Conservation (phyloP, 2,888 invertebrate species). For the Drosophila mulleri region DNA sequence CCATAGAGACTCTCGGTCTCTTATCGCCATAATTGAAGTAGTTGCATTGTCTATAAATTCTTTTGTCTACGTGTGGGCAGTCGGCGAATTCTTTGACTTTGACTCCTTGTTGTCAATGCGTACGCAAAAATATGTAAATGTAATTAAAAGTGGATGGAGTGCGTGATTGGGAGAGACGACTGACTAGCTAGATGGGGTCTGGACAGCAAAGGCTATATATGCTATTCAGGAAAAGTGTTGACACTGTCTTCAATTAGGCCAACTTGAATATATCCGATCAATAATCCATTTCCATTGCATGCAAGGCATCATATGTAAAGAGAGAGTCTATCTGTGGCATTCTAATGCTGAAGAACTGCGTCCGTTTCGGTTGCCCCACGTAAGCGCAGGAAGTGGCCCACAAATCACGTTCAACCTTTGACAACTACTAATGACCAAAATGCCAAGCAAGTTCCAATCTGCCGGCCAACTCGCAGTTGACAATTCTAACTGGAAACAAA, state of each 20-base stretch:
- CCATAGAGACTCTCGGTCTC: conserved; percentile 21
- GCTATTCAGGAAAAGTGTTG: too few species aligned
- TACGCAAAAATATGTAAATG: conserved; percentile 73
- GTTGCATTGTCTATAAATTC: conserved; percentile 80
- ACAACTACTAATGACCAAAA: conserved; percentile 76
- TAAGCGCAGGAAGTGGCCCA: conserved; percentile 60
- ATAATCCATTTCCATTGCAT: neutral
- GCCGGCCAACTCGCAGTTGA: conserved; percentile 14
- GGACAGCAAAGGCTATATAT: neutral
- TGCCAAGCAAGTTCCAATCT: conserved; percentile 27
- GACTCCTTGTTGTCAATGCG: conserved; percentile 59
- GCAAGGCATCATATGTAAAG: neutral
- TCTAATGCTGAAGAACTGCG: conserved; percentile 6
- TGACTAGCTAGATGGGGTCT: neutral
- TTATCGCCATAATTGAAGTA: conserved; percentile 80
- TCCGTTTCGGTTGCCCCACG: conserved; percentile 6
- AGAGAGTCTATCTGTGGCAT: neutral
- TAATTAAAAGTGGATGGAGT: conserved; percentile 60
- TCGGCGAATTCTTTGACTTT: conserved; percentile 68
- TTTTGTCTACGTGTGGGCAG: conserved; percentile 74
- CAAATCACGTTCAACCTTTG: conserved; percentile 69
- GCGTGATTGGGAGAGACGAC: neutral
- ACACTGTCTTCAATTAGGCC: too few species aligned
- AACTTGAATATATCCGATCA: neutral
- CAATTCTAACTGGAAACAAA: conserved; percentile 74